These are phyloP conservation scores for Leptinotarsa texana DNA, from an alignment of 1,140 invertebrate genomes.

Conservation along the genomic window DNA sequence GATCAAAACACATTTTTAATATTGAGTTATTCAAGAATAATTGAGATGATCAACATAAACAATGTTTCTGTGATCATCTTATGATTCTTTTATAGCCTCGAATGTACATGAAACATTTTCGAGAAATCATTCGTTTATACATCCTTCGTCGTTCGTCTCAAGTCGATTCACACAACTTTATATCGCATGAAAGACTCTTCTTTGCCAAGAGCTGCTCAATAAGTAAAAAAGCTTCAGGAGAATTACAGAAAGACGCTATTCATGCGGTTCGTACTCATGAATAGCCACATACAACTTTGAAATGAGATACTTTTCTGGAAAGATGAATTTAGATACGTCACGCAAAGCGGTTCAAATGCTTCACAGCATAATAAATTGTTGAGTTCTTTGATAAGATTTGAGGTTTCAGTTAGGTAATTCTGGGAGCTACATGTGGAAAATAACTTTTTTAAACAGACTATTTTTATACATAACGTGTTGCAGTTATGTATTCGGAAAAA, in stretches of 20 bases:
- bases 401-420: constrained; percentile 11
- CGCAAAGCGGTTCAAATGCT: constrained; percentile 36
- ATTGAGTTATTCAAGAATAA: too few species aligned
- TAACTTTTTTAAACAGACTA: too few species aligned
- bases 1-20: too few species aligned
- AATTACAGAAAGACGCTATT: constrained; percentile 23
- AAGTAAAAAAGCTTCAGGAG: constrained; percentile 40
- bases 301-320: not conserved
- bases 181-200: not conserved
- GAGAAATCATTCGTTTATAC: too few species aligned
- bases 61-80: too few species aligned
- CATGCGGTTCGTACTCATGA: constrained; percentile 9
- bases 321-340: constrained; percentile 9
- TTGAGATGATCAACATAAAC: too few species aligned
- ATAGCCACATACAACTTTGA: not conserved
- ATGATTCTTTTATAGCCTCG: too few species aligned
- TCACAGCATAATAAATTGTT: constrained; percentile 32
- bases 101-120: too few species aligned
- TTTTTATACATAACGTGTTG: too few species aligned
- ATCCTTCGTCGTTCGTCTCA: too few species aligned
- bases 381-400: constrained; percentile 37
- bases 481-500: too few species aligned
- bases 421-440: not conserved
- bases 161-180: too few species aligned
- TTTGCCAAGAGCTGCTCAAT: constrained; percentile 38